Evolutionary conservation across 1,140 invertebrate genomes (phyloP).

Genomic region (Pararge aegeria): DNA sequence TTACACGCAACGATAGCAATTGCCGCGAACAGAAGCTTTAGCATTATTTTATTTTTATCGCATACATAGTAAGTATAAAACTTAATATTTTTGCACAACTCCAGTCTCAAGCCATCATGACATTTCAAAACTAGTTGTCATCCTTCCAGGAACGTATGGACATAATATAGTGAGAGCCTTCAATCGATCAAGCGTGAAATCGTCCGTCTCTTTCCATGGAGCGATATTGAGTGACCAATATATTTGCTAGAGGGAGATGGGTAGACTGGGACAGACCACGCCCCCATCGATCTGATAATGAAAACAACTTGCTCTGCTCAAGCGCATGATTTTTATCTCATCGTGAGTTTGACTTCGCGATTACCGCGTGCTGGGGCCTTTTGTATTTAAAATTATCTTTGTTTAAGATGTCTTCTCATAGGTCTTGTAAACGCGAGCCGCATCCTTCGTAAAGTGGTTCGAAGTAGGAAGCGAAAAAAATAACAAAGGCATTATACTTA

Average conservation of each 20-base stretch:
- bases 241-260: conserved; percentile 37
- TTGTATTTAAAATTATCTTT: conserved; percentile 72
- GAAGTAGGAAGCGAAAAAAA: too few species aligned
- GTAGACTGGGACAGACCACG: conserved; percentile 44
- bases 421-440: background rate
- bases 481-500: too few species aligned
- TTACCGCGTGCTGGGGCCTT: conserved; percentile 48
- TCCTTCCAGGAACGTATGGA: conserved; percentile 20
- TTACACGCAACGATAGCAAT: background rate
- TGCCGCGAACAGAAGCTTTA: background rate
- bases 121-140: conserved; percentile 8
- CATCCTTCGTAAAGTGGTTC: background rate
- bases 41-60: background rate
- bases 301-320: conserved; percentile 49
- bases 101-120: background rate
- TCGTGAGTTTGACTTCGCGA: conserved; percentile 56
- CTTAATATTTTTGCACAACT: conserved; percentile 13
- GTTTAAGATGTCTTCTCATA: conserved; percentile 25
- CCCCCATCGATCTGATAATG: conserved; percentile 69
- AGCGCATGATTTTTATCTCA: conserved; percentile 65
- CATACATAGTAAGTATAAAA: conserved; percentile 14
- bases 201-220: conserved; percentile 39
- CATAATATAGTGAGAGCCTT: conserved; percentile 22
- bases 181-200: conserved; percentile 58
- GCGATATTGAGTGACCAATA: background rate